These are phyloP conservation scores for Atherinomorus stipes DNA, from an alignment of 2,113 vertebrate genomes.

Conservation along the genomic window DNA sequence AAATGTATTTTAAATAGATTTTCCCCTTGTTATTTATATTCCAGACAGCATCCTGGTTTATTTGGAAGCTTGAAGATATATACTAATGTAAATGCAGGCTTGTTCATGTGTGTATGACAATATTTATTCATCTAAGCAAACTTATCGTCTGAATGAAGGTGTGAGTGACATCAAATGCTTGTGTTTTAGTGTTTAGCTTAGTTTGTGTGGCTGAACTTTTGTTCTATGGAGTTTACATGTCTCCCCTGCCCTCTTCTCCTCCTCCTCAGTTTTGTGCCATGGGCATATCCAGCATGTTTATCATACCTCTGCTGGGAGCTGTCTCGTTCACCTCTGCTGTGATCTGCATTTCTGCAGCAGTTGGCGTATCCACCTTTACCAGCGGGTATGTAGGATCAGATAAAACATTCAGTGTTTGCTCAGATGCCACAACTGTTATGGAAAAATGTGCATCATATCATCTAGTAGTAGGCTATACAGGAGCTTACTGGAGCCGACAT, in stretches of 20 bases:
- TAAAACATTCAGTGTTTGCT: neutral
- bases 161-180: too few relatives aligned
- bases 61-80: neutral
- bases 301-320: constrained; percentile 82
- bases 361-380: constrained; percentile 87
- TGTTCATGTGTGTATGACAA: neutral
- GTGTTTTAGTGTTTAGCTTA: neutral
- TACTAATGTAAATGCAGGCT: neutral
- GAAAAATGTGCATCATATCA: neutral
- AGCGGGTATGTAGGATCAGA: constrained; percentile 79
- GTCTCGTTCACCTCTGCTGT: constrained; percentile 83
- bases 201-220: too few relatives aligned
- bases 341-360: constrained; percentile 79
- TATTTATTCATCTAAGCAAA: neutral
- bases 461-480: too few relatives aligned
- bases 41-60: neutral
- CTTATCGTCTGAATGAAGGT: neutral
- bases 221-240: neutral
- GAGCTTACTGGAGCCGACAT: too few relatives aligned
- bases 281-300: constrained; percentile 86
- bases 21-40: too few relatives aligned
- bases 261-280: constrained; percentile 85
- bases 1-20: too few relatives aligned
- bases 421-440: neutral
- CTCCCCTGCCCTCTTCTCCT: neutral